Percentiles rank a stretch among this genome's conserved stretches.
These are phyloP conservation scores for Platysternon megacephalum DNA, from an alignment of 2,113 vertebrate genomes.

Conservation along the genomic window DNA sequence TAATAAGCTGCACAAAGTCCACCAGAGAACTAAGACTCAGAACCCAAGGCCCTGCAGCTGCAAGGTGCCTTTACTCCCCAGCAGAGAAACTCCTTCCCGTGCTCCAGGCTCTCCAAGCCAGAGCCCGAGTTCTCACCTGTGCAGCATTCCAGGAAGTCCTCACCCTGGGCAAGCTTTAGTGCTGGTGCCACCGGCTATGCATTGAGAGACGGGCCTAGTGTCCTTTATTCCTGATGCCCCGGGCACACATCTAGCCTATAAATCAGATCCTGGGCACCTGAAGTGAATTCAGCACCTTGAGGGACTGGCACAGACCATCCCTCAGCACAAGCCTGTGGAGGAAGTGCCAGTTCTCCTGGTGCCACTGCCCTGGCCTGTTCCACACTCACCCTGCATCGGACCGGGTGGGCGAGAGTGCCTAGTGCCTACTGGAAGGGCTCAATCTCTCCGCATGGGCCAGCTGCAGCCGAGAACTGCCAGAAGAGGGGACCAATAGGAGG, in stretches of 20 bases:
- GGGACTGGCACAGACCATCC: background rate
- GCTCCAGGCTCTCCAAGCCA: background rate
- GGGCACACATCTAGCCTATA: background rate
- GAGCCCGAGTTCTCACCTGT: rapidly evolving
- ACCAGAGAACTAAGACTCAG: background rate
- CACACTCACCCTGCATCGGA: background rate
- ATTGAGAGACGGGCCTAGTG: background rate
- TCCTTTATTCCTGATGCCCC: background rate
- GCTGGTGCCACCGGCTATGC: too few relatives aligned
- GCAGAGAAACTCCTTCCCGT: background rate
- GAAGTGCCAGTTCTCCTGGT: too few relatives aligned
- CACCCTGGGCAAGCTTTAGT: rapidly evolving
- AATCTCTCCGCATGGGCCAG: background rate
- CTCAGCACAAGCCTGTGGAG: too few relatives aligned
- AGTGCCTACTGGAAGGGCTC: background rate
- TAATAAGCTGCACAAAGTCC: conserved; percentile 13
- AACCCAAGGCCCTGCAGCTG: background rate
- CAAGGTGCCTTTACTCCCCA: conserved; percentile 61
- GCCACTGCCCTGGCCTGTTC: background rate
- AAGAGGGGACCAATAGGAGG: background rate
- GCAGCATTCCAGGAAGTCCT: background rate
- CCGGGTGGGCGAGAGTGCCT: background rate
- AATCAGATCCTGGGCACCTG: too few relatives aligned
- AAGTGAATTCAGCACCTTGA: background rate
- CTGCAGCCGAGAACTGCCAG: background rate